Conservation (phyloP, 2,113 vertebrate genomes). For the Dermatemys mawii region DNA sequence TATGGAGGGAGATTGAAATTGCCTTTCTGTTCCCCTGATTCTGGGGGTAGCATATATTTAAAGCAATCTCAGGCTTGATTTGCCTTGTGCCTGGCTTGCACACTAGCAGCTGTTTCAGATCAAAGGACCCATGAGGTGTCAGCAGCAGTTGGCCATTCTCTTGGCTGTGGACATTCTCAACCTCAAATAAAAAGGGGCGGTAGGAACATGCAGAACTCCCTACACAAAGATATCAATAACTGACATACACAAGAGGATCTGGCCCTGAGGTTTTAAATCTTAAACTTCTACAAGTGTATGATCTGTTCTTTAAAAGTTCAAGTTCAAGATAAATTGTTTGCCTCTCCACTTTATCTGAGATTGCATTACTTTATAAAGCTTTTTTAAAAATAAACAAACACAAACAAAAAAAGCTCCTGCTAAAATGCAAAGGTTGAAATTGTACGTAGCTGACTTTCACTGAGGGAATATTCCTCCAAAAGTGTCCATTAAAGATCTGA, state of each 20-base stretch:
- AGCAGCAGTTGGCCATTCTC: background rate
- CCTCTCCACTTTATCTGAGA: background rate
- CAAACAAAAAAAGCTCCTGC: no score
- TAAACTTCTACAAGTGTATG: background rate
- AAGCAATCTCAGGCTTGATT: background rate
- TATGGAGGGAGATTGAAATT: background rate
- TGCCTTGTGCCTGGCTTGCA: background rate
- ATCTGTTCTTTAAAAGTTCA: background rate
- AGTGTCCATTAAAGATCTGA: background rate
- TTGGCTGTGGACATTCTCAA: background rate
- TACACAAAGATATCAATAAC: background rate
- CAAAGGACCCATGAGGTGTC: background rate
- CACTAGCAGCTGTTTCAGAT: background rate
- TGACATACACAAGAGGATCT: background rate
- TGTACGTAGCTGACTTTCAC: background rate
- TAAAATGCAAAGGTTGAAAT: background rate
- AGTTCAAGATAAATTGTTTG: background rate
- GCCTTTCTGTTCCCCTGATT: background rate
- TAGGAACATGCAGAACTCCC: background rate
- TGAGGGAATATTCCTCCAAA: constrained; percentile 9
- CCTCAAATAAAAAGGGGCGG: no score
- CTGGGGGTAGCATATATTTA: background rate
- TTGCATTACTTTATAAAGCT: background rate
- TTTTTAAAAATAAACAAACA: no score
- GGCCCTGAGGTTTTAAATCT: background rate